Evolutionary conservation across 1,140 invertebrate genomes (phyloP).

Genomic region (Aphis gossypii): DNA sequence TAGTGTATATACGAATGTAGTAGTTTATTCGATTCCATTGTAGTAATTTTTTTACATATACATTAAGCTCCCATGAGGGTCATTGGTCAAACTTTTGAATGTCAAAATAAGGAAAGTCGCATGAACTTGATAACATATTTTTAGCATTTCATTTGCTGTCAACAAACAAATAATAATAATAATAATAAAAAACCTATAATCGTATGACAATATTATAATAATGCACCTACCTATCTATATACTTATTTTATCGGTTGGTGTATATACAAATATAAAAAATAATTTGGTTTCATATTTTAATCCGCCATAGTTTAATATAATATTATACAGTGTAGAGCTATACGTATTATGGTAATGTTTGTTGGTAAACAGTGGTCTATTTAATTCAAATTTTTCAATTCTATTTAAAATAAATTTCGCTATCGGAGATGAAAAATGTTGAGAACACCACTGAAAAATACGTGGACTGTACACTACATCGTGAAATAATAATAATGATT

Average conservation of each 20-base stretch:
- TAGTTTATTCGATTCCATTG: constrained; percentile 22
- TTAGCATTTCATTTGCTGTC: neutral
- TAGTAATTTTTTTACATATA: constrained; percentile 15
- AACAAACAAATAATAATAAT: neutral
- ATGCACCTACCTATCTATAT: neutral
- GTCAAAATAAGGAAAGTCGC: neutral
- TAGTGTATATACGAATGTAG: neutral
- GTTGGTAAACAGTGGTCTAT: neutral
- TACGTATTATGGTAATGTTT: neutral
- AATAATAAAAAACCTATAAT: neutral
- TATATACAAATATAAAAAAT: neutral
- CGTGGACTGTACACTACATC: neutral
- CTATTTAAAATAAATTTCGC: neutral
- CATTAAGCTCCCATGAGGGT: neutral
- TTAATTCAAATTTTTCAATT: neutral
- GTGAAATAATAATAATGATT: neutral
- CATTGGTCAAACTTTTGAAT: constrained; percentile 40
- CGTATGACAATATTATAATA: neutral
- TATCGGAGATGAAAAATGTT: neutral
- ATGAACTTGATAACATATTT: neutral
- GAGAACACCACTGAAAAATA: neutral
- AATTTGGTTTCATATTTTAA: neutral
- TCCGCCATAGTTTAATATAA: neutral
- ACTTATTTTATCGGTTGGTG: neutral
- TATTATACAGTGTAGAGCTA: neutral